phyloP scores from a whole-genome alignment of 2,888 invertebrate genomes.

The Drosophila suboccidentalis region DNA sequence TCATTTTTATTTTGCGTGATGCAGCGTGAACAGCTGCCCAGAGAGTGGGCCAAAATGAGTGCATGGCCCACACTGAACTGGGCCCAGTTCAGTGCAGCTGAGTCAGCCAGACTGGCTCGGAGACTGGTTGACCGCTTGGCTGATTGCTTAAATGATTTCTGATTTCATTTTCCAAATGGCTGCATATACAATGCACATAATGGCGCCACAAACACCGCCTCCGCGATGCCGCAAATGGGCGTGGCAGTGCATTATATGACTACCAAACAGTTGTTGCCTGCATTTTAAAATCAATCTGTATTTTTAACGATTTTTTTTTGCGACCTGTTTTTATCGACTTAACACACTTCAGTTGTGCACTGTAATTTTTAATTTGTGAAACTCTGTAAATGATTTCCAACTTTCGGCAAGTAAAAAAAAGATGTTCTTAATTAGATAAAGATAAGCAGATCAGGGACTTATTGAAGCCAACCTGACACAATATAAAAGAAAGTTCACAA shows the following conservation, averaged over 20 bases:
- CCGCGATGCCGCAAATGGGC: slow-evolving; percentile 10
- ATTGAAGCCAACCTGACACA: slow-evolving; percentile 13
- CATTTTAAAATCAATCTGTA: slow-evolving; percentile 1
- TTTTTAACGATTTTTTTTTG: slow-evolving; percentile 22
- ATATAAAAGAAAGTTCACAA: slow-evolving; percentile 14
- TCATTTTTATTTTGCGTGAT: slow-evolving; percentile 48
- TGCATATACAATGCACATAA: slow-evolving; percentile 58
- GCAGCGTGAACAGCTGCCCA: slow-evolving; percentile 57
- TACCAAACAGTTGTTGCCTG: slow-evolving; percentile 10
- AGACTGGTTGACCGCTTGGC: slow-evolving; percentile 32
- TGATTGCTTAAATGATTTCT: slow-evolving; percentile 67
- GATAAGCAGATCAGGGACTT: slow-evolving; percentile 12
- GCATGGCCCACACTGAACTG: slow-evolving; percentile 17
- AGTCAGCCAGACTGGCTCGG: slow-evolving; percentile 37
- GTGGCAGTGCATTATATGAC: slow-evolving; percentile 32
- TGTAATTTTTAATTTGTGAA: slow-evolving; percentile 63
- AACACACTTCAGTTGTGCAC: slow-evolving; percentile 7
- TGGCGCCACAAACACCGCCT: slow-evolving; percentile 33
- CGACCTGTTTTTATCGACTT: slow-evolving; percentile 16
- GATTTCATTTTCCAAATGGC: slow-evolving; percentile 77
- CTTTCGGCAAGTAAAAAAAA: slow-evolving; percentile 15
- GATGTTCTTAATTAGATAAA: slow-evolving; percentile 54
- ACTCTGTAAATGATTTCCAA: slow-evolving; percentile 56
- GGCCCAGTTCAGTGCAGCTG: slow-evolving; percentile 23
- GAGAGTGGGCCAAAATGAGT: slow-evolving; percentile 39